Conservation (phyloP, 2,888 invertebrate species). For the Coleophora deauratella region DNA sequence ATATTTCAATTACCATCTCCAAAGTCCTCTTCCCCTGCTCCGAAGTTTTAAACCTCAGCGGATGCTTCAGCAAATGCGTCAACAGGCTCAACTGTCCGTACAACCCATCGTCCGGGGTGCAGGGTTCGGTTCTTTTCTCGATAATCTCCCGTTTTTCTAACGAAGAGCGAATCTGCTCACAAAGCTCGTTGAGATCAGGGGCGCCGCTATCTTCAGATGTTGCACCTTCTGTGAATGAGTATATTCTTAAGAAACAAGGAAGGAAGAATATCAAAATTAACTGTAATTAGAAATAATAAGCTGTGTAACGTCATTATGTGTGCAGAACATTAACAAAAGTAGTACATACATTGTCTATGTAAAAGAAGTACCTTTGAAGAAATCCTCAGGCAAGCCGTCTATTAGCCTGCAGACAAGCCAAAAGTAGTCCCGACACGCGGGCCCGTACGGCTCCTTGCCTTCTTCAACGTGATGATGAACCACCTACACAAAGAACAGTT, state of each 20-base stretch:
- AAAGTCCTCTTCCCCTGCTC: slow-evolving; percentile 81
- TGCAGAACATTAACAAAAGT: too few species aligned
- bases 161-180: slow-evolving; percentile 82
- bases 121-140: slow-evolving; percentile 85
- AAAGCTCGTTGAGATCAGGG: slow-evolving; percentile 80
- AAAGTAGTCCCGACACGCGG: slow-evolving; percentile 95
- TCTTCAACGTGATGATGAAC: slow-evolving; percentile 79
- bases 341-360: neutral
- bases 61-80: slow-evolving; percentile 91
- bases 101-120: slow-evolving; percentile 91
- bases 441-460: slow-evolving; percentile 95
- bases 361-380: slow-evolving; percentile 77
- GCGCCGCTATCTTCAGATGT: slow-evolving; percentile 64
- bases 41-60: slow-evolving; percentile 88
- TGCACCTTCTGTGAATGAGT: slow-evolving; percentile 42
- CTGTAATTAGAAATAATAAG: too few species aligned
- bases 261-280: neutral
- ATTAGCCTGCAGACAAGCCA: slow-evolving; percentile 93
- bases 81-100: slow-evolving; percentile 90
- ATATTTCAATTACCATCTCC: slow-evolving; percentile 60
- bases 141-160: slow-evolving; percentile 85
- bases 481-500: slow-evolving; percentile 53
- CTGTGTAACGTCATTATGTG: too few species aligned
- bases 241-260: neutral
- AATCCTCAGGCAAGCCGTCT: slow-evolving; percentile 87